These are phyloP conservation scores for Cinara cedri DNA, from an alignment of 2,888 invertebrate genomes.

Conservation along the genomic window DNA sequence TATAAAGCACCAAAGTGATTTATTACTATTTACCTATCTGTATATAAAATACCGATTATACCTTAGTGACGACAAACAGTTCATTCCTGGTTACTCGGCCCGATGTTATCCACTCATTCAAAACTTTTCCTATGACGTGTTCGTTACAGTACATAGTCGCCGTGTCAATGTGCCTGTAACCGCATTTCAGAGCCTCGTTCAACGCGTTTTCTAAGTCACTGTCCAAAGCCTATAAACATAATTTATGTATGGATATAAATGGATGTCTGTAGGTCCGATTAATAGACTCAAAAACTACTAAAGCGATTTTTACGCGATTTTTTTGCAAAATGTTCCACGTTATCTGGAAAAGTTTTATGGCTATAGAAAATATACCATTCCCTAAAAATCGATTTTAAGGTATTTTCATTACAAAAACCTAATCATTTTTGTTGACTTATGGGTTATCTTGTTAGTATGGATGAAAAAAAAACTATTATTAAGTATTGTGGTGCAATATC, in stretches of 20 bases:
- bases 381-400: too few relatives aligned
- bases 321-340: too few relatives aligned
- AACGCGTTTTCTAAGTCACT: constrained; percentile 73
- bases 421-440: too few relatives aligned
- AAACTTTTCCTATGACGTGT: constrained; percentile 72
- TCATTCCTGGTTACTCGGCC: constrained; percentile 74
- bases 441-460: too few relatives aligned
- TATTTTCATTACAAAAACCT: too few relatives aligned
- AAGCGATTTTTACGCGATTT: too few relatives aligned
- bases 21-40: neutral
- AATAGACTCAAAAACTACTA: too few relatives aligned
- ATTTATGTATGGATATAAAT: neutral
- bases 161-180: constrained; percentile 80
- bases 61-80: constrained; percentile 74
- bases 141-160: constrained; percentile 75
- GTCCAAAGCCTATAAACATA: constrained; percentile 60
- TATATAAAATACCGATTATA: constrained; percentile 60
- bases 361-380: too few relatives aligned
- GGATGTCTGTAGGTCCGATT: too few relatives aligned
- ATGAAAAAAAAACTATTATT: too few relatives aligned
- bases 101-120: constrained; percentile 70
- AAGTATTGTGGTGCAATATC: too few relatives aligned
- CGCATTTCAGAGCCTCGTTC: constrained; percentile 74
- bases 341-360: too few relatives aligned
- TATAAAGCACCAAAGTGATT: constrained; percentile 57